phyloP scores from a whole-genome alignment of 2,113 vertebrate species.

The Anhinga rufa region DNA sequence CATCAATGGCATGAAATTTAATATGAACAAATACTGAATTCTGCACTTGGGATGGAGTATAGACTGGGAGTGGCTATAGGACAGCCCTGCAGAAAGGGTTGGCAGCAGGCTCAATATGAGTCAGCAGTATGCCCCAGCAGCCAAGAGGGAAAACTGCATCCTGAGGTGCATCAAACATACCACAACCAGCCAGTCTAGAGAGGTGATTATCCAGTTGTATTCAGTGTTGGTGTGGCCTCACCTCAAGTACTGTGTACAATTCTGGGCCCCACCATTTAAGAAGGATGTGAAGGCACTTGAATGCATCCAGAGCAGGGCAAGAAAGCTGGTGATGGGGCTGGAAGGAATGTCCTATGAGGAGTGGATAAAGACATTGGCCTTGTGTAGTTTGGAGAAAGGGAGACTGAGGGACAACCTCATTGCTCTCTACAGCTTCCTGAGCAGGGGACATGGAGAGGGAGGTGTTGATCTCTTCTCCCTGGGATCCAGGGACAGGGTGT shows the following conservation, averaged over 20 bases:
- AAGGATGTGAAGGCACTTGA: neutral
- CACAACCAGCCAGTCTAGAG: too few species aligned
- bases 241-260: neutral
- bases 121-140: too few species aligned
- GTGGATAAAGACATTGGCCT: neutral
- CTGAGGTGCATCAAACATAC: too few species aligned
- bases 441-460: neutral
- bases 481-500: fast-evolving
- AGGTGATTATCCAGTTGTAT: too few species aligned
- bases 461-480: neutral
- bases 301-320: neutral
- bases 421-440: neutral
- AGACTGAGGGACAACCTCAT: neutral
- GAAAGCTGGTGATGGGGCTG: neutral
- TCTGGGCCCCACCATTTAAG: neutral
- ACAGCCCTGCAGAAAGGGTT: too few species aligned
- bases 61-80: too few species aligned
- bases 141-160: too few species aligned
- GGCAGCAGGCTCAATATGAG: too few species aligned
- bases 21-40: neutral
- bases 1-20: neutral
- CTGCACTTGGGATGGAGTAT: neutral
- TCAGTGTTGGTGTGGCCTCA: too few species aligned
- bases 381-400: neutral
- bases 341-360: neutral